phyloP scores from a whole-genome alignment of 2,113 vertebrate species.

The Gambusia affinis region DNA sequence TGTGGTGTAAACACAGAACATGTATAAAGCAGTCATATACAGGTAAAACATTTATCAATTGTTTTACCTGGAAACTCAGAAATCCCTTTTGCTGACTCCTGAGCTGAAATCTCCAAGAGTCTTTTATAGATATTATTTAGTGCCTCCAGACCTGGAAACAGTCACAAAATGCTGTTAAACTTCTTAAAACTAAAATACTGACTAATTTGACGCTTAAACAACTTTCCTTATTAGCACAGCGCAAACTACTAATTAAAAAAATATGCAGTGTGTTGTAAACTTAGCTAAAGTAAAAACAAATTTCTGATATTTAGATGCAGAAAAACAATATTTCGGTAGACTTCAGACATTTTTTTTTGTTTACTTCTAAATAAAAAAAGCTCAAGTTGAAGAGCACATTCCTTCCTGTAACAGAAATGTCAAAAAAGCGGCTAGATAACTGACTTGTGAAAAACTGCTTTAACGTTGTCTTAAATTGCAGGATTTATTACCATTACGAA shows the following conservation, averaged over 20 bases:
- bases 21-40: too few species aligned
- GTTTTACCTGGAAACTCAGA: conserved; percentile 66
- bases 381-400: too few species aligned
- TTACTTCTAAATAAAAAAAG: too few species aligned
- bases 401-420: too few species aligned
- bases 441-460: not conserved
- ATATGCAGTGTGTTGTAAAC: not conserved
- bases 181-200: not conserved
- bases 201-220: not conserved
- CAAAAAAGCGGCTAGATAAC: not conserved
- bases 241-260: too few species aligned
- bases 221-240: not conserved
- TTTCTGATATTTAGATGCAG: too few species aligned
- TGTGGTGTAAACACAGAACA: not conserved
- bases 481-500: not conserved
- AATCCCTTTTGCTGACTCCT: conserved; percentile 23
- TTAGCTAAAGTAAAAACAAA: too few species aligned
- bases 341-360: too few species aligned
- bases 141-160: conserved; percentile 55
- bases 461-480: not conserved
- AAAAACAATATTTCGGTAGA: too few species aligned
- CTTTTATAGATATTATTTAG: conserved; percentile 53
- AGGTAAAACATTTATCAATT: not conserved
- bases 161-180: not conserved
- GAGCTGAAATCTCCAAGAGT: conserved; percentile 44